phyloP scores from a whole-genome alignment of 2,888 invertebrate genomes.

The Phania funesta region DNA sequence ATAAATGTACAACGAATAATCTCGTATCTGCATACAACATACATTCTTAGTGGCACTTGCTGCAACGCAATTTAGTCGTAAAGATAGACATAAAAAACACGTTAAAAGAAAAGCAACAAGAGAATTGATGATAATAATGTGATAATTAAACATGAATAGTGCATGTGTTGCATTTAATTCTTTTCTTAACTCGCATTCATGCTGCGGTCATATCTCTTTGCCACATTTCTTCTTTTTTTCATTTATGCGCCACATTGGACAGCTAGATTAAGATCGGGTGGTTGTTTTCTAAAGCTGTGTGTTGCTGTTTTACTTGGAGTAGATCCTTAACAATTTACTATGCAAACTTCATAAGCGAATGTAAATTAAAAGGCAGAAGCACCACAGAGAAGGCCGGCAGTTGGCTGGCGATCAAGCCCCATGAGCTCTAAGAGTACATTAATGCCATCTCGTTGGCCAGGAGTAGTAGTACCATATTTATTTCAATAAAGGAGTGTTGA shows the following conservation, averaged over 20 bases:
- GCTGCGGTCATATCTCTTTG: constrained; percentile 7
- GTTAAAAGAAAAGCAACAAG: constrained; percentile 19
- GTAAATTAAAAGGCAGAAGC: constrained; percentile 23
- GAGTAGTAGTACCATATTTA: too few species aligned
- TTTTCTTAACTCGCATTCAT: neutral
- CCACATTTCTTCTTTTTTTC: neutral
- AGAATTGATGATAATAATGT: constrained; percentile 66
- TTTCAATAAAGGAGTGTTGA: constrained; percentile 55
- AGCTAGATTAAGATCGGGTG: constrained; percentile 29
- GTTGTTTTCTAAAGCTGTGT: constrained; percentile 16
- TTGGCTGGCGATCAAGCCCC: neutral
- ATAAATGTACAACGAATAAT: neutral
- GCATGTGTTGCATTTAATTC: constrained; percentile 4
- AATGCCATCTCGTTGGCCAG: neutral
- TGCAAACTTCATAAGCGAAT: constrained; percentile 39
- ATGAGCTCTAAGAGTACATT: neutral
- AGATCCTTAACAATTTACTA: constrained; percentile 35
- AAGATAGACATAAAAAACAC: constrained; percentile 49
- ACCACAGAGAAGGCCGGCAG: neutral
- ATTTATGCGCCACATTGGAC: constrained; percentile 19
- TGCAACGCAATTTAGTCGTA: neutral
- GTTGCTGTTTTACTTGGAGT: neutral
- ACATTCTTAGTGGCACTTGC: neutral
- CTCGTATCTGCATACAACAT: neutral
- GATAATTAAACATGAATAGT: constrained; percentile 63